Evolutionary conservation across 2,888 invertebrate species (phyloP), one percentile per base, ranked within the genome.

Genomic region (Drosophila crucigera): DNA sequence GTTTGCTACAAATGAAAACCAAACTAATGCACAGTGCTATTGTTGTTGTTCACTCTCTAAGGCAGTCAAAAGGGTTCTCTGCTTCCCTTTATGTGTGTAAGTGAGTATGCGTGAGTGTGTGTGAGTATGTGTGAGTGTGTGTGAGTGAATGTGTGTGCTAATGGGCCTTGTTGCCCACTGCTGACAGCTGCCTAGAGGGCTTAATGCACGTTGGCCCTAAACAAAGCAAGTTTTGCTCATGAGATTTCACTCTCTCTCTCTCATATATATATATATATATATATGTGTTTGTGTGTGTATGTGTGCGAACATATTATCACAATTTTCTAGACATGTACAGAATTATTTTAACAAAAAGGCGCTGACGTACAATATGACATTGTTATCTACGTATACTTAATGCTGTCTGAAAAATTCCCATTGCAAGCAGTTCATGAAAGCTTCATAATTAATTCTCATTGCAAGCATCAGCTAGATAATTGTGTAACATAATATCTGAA

Each of bases 181-280:
- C 67, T 85, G 79, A 73, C 77, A 89, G 73, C 73, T 80, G 76
- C 59, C 75, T 72, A 71, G 61, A 70, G 68, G 77, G 68, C 70
- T 70, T 70, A 76, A 75, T 80, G 75, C 70, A 75, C 64, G 71
- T 83, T 72, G 73, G 76, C 67, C 70, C 64, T 69, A 73, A 77
- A 73, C 81, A 83, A 83, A 79, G 82, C 77, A 67, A 78, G 77
- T 84, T 64, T 74, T 75, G 41, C 58, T 68, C 70, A 65, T 60
- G 56, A 71, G 41, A 49, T 64, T 68, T 62, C 25, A 25, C 25
- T 25, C n/a, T 43, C 28, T 19, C n/a, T 50, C n/a, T 58, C 7
- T 31, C 30, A 53, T 50, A 41, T 16, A 25, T 43, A 43, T 59
- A 30, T 7, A 30, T 9, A 31, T 31, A 28, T 28, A 28, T 43